Evolutionary conservation across 2,113 vertebrate species (phyloP), one percentile per base, ranked within the genome.

Genomic region (Trichechus manatus): DNA sequence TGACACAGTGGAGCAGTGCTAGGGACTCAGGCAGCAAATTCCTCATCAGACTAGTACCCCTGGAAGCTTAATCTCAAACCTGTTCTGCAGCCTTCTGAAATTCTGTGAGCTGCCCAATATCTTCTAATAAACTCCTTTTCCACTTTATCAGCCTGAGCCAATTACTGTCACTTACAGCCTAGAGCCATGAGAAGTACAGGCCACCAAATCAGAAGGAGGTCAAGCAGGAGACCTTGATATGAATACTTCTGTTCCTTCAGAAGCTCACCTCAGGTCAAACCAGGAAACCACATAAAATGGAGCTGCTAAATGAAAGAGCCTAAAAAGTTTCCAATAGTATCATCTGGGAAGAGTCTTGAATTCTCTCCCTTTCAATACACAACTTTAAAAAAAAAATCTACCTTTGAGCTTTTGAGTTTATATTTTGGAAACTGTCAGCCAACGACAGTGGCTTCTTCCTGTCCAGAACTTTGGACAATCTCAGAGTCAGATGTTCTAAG

Each of bases 401-500:
- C 42, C 78, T 91, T 81, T 95, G 61, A 77, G 61, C 23, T 8
- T 56, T 44, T 83, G 39, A 33, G 44, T 85, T 89, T 89, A 53
- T 75, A 72, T 89, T 95, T 97, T 63, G 1, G 0, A 27, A 81
- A 83, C 19, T 31, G 33, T 77, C 44, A 89, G 50, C 53, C 75
- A 95, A 80, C 75, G 61, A 82, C 25, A 29, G n/a, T 81, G 75
- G 14, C 39, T 95, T 95, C 36, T 85, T 86, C 82, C 68, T 22
- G 27, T 7, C n/a, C 25, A 66, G 59, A 91, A 95, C 22, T 87
- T n/a, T 83, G 13, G 6, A 8, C 10, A 10, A 90, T 79, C 61
- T 88, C 80, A 93, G 59, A 78, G 64, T 96, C 80, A 86, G 56
- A 91, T 68, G 50, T 91, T 84, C 59, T 50, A 17, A 77, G 80